Conservation (phyloP, 2,888 invertebrate species). For the Epicampocera succincta region DNA sequence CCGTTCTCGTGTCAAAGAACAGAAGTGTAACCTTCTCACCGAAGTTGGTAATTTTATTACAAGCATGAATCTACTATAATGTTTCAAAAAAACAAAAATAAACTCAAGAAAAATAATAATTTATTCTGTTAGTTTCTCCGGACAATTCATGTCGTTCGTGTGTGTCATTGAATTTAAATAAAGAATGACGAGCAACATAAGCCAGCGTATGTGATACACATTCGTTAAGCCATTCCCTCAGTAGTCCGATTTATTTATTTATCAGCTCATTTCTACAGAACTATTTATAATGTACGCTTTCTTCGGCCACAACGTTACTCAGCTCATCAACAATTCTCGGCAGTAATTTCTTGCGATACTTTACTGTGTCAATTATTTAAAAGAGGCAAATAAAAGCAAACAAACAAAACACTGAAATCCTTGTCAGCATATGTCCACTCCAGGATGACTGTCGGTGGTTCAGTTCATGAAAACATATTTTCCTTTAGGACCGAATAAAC, state of each 20-base stretch:
- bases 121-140: slow-evolving; percentile 40
- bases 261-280: slow-evolving; percentile 12
- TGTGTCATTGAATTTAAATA: slow-evolving; percentile 52
- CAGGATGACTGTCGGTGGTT: neutral
- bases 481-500: slow-evolving; percentile 13
- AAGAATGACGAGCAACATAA: slow-evolving; percentile 17
- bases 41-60: no score
- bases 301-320: slow-evolving; percentile 15
- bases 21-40: no score
- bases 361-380: slow-evolving; percentile 61
- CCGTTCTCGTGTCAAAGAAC: no score
- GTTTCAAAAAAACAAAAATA: no score
- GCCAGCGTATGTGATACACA: neutral
- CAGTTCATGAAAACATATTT: neutral
- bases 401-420: slow-evolving; percentile 28
- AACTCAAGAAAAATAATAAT: slow-evolving; percentile 42
- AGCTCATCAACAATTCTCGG: slow-evolving; percentile 57
- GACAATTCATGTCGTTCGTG: slow-evolving; percentile 38
- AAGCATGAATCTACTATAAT: no score
- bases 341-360: slow-evolving; percentile 31
- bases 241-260: slow-evolving; percentile 17
- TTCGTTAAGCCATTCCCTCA: slow-evolving; percentile 3
- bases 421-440: slow-evolving; percentile 35
- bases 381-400: slow-evolving; percentile 7
- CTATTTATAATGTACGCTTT: slow-evolving; percentile 37